These are phyloP conservation scores for Blastomussa wellsi DNA, from an alignment of 92 coral and sea anemone genomes.

Conservation along the genomic window DNA sequence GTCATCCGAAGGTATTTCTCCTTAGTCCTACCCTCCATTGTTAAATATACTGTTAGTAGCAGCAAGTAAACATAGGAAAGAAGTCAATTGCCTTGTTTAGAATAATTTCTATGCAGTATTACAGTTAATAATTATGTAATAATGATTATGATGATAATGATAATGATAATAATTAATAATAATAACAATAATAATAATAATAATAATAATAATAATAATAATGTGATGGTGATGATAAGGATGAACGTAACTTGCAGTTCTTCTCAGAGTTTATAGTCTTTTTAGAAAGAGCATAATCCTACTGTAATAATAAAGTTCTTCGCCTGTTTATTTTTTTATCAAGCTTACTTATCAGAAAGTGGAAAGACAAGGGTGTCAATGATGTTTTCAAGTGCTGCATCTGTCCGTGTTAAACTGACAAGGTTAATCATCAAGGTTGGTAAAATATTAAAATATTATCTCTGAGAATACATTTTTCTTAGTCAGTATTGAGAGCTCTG, in stretches of 20 bases:
- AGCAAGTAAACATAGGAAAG: neutral
- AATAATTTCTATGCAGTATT: no score
- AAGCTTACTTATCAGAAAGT: constrained; percentile 87
- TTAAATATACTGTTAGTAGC: neutral
- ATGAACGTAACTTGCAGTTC: no score
- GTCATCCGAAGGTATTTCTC: constrained; percentile 83
- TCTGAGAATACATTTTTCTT: neutral
- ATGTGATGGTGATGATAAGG: no score
- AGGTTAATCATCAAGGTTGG: constrained; percentile 83
- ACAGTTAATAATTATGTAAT: no score
- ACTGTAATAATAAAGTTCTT: neutral
- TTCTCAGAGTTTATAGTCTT: neutral
- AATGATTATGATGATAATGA: no score
- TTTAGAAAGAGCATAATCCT: neutral
- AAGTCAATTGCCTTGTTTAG: no score
- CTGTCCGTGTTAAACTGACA: constrained; percentile 85
- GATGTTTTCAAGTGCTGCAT: constrained; percentile 86
- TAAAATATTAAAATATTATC: neutral
- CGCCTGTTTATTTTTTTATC: neutral
- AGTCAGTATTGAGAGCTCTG: neutral
- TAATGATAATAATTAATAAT: no score
- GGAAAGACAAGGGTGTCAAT: constrained; percentile 84
- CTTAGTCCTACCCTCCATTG: neutral
- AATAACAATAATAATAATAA: no score
- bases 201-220: no score